These are phyloP conservation scores for Hylaeus volcanicus DNA, from an alignment of 1,140 invertebrate genomes.

Conservation along the genomic window DNA sequence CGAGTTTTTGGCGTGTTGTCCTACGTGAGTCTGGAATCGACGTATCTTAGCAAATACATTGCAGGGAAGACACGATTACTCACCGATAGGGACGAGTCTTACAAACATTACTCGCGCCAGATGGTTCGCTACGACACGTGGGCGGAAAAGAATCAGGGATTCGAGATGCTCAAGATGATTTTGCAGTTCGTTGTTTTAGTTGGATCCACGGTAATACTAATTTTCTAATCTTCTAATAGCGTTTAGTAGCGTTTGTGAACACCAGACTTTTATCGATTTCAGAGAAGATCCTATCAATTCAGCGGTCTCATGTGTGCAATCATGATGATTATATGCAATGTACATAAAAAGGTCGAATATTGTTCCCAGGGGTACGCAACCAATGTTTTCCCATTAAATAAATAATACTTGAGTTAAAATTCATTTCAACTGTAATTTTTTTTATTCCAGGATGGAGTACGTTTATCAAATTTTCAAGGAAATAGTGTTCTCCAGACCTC, in stretches of 20 bases:
- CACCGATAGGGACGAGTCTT: constrained; percentile 62
- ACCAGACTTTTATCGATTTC: constrained; percentile 48
- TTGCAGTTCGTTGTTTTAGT: constrained; percentile 71
- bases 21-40: constrained; percentile 66
- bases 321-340: constrained; percentile 66
- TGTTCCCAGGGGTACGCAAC: constrained; percentile 62
- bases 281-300: constrained; percentile 78
- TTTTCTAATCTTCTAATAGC: constrained; percentile 16
- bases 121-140: constrained; percentile 74
- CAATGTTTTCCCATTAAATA: not conserved
- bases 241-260: not conserved
- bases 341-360: constrained; percentile 67
- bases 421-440: constrained; percentile 21
- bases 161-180: constrained; percentile 75
- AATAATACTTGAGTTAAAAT: not conserved
- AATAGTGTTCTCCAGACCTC: constrained; percentile 73
- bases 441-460: constrained; percentile 69
- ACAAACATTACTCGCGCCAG: constrained; percentile 66
- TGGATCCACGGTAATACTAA: constrained; percentile 67
- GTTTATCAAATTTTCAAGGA: constrained; percentile 74
- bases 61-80: constrained; percentile 67
- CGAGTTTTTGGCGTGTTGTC: constrained; percentile 71
- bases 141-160: constrained; percentile 63
- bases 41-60: constrained; percentile 74
- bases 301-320: constrained; percentile 75